Conservation (phyloP, 2,797 vertebrate species). For the Sphenopsis melanotis region DNA sequence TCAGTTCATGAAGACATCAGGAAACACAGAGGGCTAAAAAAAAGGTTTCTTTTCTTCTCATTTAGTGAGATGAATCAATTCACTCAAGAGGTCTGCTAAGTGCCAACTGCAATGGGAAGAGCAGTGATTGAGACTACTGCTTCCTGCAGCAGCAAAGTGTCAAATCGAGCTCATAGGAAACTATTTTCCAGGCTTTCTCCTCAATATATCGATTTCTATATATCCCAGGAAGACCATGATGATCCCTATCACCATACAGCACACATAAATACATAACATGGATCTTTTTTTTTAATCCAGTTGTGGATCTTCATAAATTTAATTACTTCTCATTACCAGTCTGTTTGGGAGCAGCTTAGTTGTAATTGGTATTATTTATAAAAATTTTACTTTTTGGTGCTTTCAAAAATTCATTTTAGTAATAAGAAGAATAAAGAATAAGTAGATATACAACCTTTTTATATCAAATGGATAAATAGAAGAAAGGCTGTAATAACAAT, state of each 20-base stretch:
- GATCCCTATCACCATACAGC: not conserved
- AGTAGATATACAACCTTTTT: not conserved
- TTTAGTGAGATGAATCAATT: not conserved
- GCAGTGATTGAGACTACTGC: not conserved
- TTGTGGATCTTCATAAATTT: not conserved
- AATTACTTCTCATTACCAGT: not conserved
- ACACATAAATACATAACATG: rapidly evolving
- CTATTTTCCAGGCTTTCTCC: not conserved
- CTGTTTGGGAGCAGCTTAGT: not conserved
- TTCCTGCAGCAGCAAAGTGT: not conserved
- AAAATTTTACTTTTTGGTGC: not conserved
- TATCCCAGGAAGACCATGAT: not conserved
- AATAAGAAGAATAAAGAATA: not conserved
- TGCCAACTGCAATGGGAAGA: not conserved
- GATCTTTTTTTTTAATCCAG: not conserved
- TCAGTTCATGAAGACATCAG: not conserved
- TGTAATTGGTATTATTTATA: not conserved
- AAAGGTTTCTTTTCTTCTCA: not conserved
- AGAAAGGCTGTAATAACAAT: not conserved
- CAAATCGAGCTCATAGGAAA: not conserved
- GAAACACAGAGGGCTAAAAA: not conserved
- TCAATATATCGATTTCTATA: not conserved
- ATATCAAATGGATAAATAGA: not conserved
- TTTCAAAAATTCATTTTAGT: not conserved
- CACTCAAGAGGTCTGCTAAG: not conserved